Base-by-base conservation (phyloP, 1,140 invertebrate species). In the Doryteuthis pealeii region DNA sequence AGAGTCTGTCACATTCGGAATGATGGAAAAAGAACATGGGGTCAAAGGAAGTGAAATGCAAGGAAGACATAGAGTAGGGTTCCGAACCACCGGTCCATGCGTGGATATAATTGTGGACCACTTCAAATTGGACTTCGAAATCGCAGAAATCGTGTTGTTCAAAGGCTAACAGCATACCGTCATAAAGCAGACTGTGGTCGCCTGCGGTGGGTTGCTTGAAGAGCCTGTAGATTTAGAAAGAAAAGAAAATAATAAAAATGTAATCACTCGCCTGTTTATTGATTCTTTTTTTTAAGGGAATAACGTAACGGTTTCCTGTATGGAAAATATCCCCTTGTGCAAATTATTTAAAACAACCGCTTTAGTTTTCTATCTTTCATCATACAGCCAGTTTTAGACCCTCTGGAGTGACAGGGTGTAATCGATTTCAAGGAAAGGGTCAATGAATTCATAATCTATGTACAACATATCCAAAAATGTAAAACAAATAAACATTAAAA, bases 131-230 rank as follows among this genome's bases (percentile, higher is more conserved):
- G 14, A 71, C 45, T 26, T 75, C 77, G 31, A 78, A 78, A 58
- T 78, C 77, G 45, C 77, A 78, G 68, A 73, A 78, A 71, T 78
- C 74, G 1, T 69, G 54, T 67, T 78, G 74, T 67, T 78, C 77
- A 14, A 78, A 71, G 26, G 77, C 77, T 49, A 72, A 72, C 26
- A 78, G 45, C 33, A 78, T 68, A 65, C 35, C 74, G n/a, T 78
- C 77, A 40, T 73, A 75, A 8, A 78, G 71, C 5, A 26, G 18
- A 26, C 73, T 75, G 70, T 78, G 77, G 54, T 78, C 71, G 12
- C 77, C 77, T 31, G 65, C 73, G 2, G 2, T 30, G 6, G 77
- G 74, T 54, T 73, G 18, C 32, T 75, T 65, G n/a, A 70, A 75
- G 58, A 71, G 43, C 15, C 40, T 68, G 26, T n/a, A n/a, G 5